Conservation (phyloP, 2,797 vertebrate species). For the Syndactyla subalaris region DNA sequence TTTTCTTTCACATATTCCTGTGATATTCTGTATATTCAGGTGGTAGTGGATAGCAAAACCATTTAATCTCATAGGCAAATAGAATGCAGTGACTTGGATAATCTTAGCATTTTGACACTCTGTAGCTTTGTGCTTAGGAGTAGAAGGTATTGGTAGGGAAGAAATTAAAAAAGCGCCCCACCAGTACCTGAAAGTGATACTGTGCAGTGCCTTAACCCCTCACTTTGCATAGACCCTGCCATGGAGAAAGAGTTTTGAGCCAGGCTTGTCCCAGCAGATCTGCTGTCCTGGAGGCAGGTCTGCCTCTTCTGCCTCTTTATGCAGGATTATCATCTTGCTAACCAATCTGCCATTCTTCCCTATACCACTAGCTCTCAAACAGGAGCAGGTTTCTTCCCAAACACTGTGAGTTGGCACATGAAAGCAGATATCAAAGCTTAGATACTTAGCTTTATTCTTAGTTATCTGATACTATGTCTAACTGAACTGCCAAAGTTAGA, state of each 20-base stretch:
- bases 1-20: background rate
- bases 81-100: background rate
- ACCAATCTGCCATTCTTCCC: background rate
- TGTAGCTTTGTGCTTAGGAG: background rate
- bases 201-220: background rate
- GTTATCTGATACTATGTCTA: background rate
- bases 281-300: background rate
- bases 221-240: fast-evolving
- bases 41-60: background rate
- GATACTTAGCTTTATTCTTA: background rate
- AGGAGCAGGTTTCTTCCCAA: background rate
- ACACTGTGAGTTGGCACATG: background rate
- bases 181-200: background rate
- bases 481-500: background rate
- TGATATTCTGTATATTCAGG: background rate
- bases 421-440: background rate
- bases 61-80: background rate
- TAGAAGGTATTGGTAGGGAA: fast-evolving
- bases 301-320: background rate
- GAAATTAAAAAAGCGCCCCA: background rate
- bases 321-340: background rate
- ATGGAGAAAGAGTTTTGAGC: background rate
- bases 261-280: background rate
- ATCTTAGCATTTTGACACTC: background rate
- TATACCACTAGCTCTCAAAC: background rate